Percentiles rank a stretch among this genome's conserved stretches.
Conservation (phyloP, 2,113 vertebrate species). For the Pithys albifrons region DNA sequence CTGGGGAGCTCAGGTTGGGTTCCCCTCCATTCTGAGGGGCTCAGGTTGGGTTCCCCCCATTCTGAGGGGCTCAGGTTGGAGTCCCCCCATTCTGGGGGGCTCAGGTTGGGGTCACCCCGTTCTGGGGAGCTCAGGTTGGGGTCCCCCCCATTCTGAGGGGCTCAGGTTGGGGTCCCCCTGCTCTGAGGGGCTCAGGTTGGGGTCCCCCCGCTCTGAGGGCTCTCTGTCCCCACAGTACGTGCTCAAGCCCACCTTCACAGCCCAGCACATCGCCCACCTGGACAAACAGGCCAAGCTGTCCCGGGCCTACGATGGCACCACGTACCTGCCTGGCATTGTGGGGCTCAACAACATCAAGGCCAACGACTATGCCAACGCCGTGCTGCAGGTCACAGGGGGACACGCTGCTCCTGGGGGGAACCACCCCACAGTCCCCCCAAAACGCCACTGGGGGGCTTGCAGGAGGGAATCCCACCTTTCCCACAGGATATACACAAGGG, state of each 20-base stretch:
- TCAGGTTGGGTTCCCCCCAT: no score
- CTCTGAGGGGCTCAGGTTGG: no score
- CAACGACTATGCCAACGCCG: slow-evolving; percentile 95
- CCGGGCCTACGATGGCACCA: slow-evolving; percentile 96
- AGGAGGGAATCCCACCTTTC: background rate
- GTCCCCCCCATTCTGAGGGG: fast-evolving
- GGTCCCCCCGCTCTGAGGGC: fast-evolving
- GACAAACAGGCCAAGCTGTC: slow-evolving; percentile 96
- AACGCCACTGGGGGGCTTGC: fast-evolving
- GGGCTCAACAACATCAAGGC: slow-evolving; percentile 98
- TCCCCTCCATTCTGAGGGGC: no score
- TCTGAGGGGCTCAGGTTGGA: no score
- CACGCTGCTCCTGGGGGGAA: no score
- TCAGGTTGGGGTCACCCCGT: no score
- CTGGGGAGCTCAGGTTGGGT: no score
- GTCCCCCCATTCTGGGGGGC: no score
- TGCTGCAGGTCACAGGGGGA: slow-evolving; percentile 83
- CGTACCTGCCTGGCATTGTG: slow-evolving; percentile 94
- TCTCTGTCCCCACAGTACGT: slow-evolving; percentile 82
- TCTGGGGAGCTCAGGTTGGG: no score
- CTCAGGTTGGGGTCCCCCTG: background rate
- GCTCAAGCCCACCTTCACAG: slow-evolving; percentile 94
- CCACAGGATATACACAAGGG: fast-evolving
- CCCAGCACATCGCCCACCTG: slow-evolving; percentile 88
- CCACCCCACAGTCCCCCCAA: fast-evolving